A percentile compares a stretch with the other conserved stretches of the same genome.
These are phyloP conservation scores for Neolamprologus variostigma DNA, from an alignment of 2,113 vertebrate species.

Conservation along the genomic window DNA sequence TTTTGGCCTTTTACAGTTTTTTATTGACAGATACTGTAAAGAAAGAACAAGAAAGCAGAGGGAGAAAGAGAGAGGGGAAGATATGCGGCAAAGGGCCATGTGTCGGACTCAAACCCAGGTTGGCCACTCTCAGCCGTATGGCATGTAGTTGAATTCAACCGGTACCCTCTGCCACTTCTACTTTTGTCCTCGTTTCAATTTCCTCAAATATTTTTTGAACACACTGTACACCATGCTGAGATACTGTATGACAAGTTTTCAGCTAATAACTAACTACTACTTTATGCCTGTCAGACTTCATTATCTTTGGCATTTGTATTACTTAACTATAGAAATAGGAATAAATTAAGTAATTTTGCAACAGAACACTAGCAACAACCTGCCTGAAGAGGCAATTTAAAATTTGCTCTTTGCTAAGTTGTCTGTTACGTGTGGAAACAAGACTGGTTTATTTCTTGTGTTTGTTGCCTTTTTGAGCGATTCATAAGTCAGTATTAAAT, in stretches of 20 bases:
- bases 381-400: neutral
- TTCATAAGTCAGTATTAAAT: neutral
- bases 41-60: neutral
- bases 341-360: neutral
- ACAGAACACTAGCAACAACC: neutral
- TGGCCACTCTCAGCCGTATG: neutral
- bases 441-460: neutral
- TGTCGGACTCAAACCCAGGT: neutral
- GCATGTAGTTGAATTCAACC: neutral
- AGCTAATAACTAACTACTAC: neutral
- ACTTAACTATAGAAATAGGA: neutral
- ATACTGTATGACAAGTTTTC: neutral
- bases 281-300: neutral
- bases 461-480: neutral
- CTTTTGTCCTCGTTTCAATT: fast-evolving
- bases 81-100: neutral
- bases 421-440: neutral
- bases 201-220: neutral
- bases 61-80: neutral
- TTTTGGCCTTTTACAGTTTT: neutral
- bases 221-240: neutral
- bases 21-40: neutral
- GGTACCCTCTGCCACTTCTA: fast-evolving
- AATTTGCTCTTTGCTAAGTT: neutral
- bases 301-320: neutral